These are phyloP conservation scores for Herpetotheres cachinnans DNA, from an alignment of 2,113 vertebrate species.

Conservation along the genomic window DNA sequence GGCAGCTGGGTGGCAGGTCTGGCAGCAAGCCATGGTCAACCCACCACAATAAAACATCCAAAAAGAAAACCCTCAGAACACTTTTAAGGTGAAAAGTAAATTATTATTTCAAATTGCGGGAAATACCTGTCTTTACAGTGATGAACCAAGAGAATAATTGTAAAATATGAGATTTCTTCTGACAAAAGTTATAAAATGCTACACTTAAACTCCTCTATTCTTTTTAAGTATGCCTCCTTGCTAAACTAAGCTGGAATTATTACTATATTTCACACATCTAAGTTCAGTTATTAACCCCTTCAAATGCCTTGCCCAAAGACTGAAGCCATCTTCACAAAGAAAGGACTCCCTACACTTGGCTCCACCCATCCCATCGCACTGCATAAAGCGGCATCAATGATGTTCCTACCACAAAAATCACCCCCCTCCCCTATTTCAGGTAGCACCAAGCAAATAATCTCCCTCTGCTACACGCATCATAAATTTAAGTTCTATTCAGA, in stretches of 20 bases:
- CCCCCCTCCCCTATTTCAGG: background rate
- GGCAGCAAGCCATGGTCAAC: background rate
- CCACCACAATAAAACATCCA: background rate
- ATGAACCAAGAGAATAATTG: background rate
- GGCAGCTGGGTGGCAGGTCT: accelerated
- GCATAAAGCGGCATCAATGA: background rate
- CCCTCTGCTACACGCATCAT: background rate
- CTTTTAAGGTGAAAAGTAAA: background rate
- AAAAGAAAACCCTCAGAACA: background rate
- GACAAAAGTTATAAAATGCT: background rate
- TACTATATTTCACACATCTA: background rate
- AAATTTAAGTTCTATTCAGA: background rate
- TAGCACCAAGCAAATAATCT: background rate
- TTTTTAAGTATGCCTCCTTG: background rate
- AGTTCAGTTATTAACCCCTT: background rate
- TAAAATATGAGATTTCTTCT: background rate
- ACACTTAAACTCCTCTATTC: background rate
- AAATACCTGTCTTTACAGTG: background rate
- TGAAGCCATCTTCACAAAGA: background rate
- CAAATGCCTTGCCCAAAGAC: background rate
- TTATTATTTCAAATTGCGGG: background rate
- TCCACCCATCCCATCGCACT: background rate
- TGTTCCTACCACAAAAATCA: background rate
- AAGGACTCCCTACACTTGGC: background rate
- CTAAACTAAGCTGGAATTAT: background rate